phyloP scores from a whole-genome alignment of 2,888 invertebrate genomes.

The Hedychridium roseum region DNA sequence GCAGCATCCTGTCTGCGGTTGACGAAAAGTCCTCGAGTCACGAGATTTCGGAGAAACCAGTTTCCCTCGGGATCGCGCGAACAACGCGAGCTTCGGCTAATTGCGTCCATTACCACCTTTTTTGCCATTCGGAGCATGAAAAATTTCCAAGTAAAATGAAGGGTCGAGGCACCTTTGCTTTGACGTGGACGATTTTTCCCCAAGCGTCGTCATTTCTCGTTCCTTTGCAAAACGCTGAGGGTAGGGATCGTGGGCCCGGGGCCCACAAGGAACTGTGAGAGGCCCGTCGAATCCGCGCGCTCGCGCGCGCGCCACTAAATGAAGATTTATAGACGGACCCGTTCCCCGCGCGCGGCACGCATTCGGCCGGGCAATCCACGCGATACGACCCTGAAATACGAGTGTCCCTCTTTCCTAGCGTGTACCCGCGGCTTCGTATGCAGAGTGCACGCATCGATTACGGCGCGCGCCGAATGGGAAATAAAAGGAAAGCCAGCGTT shows the following conservation, averaged over 20 bases:
- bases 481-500: too few relatives aligned
- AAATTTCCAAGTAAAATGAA: too few relatives aligned
- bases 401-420: constrained; percentile 19
- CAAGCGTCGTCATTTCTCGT: too few relatives aligned
- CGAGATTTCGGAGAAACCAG: constrained; percentile 56
- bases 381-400: constrained; percentile 18
- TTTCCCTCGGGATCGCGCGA: constrained; percentile 8
- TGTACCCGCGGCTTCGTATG: constrained; percentile 23
- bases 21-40: constrained; percentile 60
- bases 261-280: too few relatives aligned
- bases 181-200: too few relatives aligned
- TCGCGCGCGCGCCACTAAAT: constrained; percentile 40
- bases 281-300: constrained; percentile 16
- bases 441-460: constrained; percentile 32
- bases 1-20: constrained; percentile 61
- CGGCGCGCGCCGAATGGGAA: too few relatives aligned
- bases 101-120: too few relatives aligned
- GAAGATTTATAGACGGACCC: constrained; percentile 53
- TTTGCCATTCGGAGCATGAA: too few relatives aligned
- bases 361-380: constrained; percentile 12
- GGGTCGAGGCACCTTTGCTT: too few relatives aligned
- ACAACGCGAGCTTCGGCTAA: too few relatives aligned
- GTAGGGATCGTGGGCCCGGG: too few relatives aligned
- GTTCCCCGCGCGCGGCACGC: constrained; percentile 32
- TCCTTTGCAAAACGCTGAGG: too few relatives aligned